Evolutionary conservation across 2,797 vertebrate species (phyloP), one percentile per base, ranked within the genome.

Genomic region (Simalia tracyae): DNA sequence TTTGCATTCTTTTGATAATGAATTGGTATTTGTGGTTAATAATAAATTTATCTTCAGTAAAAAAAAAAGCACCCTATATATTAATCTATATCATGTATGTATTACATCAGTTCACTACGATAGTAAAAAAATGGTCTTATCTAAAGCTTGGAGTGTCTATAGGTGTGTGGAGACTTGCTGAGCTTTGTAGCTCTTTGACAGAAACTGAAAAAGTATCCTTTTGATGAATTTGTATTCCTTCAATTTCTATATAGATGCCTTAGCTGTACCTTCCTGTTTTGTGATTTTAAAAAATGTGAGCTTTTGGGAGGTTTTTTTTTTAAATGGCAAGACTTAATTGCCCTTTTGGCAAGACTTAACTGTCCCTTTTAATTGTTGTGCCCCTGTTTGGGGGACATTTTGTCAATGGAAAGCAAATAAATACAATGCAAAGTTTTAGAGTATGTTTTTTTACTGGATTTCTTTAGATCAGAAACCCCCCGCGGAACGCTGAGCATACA

Each of bases 131-230:
- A 42, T 81, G 72, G 46, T 46, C 22, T 60, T 60, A 60, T 46
- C 72, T 81, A 81, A 81, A 46, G 36, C 36, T 81, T 19, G 0
- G 9, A 46, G 36, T 81, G 36, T 81, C 36, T 46, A 22, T 46
- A 46, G 24, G 50, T 54, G 8, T 9, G 50, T 54, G 50, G 50
- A 54, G 50, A 54, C 50, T 54, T 54, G 36, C 36, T 81, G 72
- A 81, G 72, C 72, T 81, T 81, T 81, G 72, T 81, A 81, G 36
- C 72, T 81, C 72, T 81, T 46, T 81, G 72, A 81, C 72, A 81
- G 9, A 81, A 95, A 95, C 87, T 36, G 89, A 60, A n/a, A n/a
- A 87, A 81, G 19, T 81, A 87, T n/a, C 31, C 59, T 59, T 87
- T 92, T 81, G 72, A 81, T 81, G 46, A 46, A 81, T 81, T 81